Evolutionary conservation across 2,888 invertebrate species (phyloP), one percentile per base, ranked within the genome.

Genomic region (Ganaspis brasiliensis): DNA sequence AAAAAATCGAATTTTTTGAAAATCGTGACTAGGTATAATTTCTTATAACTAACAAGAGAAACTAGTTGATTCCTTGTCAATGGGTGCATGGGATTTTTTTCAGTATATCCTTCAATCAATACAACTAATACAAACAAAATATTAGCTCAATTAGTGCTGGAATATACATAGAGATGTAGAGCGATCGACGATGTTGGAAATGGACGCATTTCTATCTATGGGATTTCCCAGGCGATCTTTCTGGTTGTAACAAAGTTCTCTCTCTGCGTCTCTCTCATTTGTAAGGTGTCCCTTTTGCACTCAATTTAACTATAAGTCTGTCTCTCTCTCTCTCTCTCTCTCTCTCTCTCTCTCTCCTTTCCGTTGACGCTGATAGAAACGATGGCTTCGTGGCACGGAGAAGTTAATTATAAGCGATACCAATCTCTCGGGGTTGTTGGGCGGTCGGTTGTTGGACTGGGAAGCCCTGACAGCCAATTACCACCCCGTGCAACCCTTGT

Each of bases 391-490:
- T 91, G 91, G 91, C 89, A 91, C 90, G 91, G 91, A 91, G 91
- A 91, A 91, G 91, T 91, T 91, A 91, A 91, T 91, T 91, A 91
- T 91, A 91, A 91, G 90, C 91, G 91, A 91, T 91, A 91, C 91
- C 91, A 91, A 91, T 91, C 91, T 91, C 90, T 89, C 88, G 89
- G 89, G 90, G 91, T 90, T 91, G 89, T 89, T 89, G 91, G 89
- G 89, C 84, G 85, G 82, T 79, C 80, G 83, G 88, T 85, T 85
- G 90, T 87, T 89, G 89, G 85, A 87, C 87, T 89, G 89, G 89
- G 89, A 90, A 90, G 90, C 90, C 89, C 91, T 90, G 91, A 91
- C 91, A 91, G 91, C 91, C 91, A 91, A 91, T 91, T 91, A 91
- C 91, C 91, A 91, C 91, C 89, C 89, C 86, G 88, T 87, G 86